Evolutionary conservation across 2,797 vertebrate genomes (phyloP).

Genomic region (Leptatherina wallacei): DNA sequence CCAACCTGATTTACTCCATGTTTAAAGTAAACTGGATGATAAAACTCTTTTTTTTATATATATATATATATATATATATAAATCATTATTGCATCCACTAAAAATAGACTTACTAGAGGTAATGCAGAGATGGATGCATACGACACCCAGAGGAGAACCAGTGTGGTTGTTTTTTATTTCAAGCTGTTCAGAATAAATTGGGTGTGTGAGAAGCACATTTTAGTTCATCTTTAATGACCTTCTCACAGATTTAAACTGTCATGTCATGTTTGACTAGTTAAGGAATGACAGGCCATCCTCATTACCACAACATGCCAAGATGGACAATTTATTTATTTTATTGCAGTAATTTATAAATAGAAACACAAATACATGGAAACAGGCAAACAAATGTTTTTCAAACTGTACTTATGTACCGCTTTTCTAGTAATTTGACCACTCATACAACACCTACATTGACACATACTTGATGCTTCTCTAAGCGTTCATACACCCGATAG

Average conservation of each 20-base stretch:
- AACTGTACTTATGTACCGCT: not conserved
- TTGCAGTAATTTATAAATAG: not conserved
- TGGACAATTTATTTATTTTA: not conserved
- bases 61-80: too few species aligned
- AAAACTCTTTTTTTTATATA: slow-evolving; percentile 28
- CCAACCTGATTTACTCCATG: slow-evolving; percentile 42
- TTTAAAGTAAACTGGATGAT: slow-evolving; percentile 35
- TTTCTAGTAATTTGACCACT: too few species aligned
- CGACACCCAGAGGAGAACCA: not conserved
- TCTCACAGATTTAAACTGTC: not conserved
- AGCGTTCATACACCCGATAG: too few species aligned
- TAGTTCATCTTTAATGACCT: not conserved
- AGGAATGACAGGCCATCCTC: not conserved
- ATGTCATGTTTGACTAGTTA: not conserved
- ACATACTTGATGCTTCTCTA: too few species aligned
- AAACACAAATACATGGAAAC: not conserved
- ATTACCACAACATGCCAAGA: not conserved
- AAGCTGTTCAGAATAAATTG: not conserved
- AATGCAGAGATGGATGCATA: not conserved
- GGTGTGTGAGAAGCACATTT: not conserved
- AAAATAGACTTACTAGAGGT: not conserved
- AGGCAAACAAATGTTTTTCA: not conserved
- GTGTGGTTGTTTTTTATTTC: not conserved
- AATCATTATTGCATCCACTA: not conserved
- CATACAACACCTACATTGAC: too few species aligned